Percentiles rank a stretch among this genome's conserved stretches.
These are phyloP conservation scores for Cetoscarus ocellatus DNA, from an alignment of 2,797 vertebrate genomes.

Conservation along the genomic window DNA sequence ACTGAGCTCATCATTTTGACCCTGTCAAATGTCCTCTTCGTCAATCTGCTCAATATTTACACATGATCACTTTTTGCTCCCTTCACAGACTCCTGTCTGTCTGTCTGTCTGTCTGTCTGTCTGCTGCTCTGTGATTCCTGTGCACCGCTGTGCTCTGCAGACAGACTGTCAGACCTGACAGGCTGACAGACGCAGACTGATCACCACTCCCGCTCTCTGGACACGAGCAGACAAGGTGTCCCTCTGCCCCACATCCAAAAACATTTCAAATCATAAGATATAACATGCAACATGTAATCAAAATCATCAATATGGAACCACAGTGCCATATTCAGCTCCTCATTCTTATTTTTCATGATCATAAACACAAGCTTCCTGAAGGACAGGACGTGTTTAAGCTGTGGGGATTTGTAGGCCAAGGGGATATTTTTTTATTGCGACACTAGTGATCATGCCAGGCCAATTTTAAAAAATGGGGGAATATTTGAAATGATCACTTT, in stretches of 20 bases:
- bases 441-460: neutral
- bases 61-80: too few species aligned
- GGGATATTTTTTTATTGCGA: neutral
- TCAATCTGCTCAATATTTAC: too few species aligned
- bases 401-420: neutral
- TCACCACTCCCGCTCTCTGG: too few species aligned
- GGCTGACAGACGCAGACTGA: too few species aligned
- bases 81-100: too few species aligned
- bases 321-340: neutral
- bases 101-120: too few species aligned
- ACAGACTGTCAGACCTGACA: too few species aligned
- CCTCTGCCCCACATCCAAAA: neutral
- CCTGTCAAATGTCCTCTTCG: too few species aligned
- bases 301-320: neutral
- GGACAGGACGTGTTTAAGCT: neutral
- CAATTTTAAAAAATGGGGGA: neutral
- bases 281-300: neutral
- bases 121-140: too few species aligned
- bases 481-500: neutral
- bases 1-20: too few species aligned
- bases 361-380: neutral
- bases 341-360: neutral
- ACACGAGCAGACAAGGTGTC: neutral
- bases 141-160: too few species aligned
- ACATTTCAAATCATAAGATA: neutral